Evolutionary conservation across 2,797 vertebrate genomes (phyloP).

Genomic region (Chanos chanos): DNA sequence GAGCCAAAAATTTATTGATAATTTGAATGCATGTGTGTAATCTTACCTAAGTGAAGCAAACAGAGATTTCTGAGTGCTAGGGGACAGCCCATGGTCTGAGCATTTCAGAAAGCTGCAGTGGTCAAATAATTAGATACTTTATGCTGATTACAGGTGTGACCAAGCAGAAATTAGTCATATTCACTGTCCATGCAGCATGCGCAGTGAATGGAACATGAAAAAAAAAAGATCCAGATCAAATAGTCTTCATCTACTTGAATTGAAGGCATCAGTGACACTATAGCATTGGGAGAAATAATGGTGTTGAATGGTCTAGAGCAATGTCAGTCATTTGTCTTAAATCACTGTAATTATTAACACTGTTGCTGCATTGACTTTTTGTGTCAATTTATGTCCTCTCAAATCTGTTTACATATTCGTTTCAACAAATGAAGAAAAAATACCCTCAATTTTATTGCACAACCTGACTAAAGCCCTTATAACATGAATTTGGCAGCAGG

Average conservation of each 20-base stretch:
- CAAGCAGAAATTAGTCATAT: constrained; percentile 9
- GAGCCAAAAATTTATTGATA: constrained; percentile 26
- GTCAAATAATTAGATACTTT: constrained; percentile 22
- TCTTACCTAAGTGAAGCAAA: constrained; percentile 33
- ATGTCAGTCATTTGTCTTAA: constrained; percentile 31
- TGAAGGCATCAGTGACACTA: constrained; percentile 39
- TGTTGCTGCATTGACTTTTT: constrained; percentile 32
- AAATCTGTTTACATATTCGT: constrained; percentile 28
- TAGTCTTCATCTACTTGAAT: constrained; percentile 34
- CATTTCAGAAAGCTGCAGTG: constrained; percentile 13
- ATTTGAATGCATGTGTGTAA: constrained; percentile 47
- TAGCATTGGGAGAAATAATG: constrained; percentile 33
- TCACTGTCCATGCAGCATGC: not conserved
- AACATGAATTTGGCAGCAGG: too few species aligned
- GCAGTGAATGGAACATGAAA: not conserved
- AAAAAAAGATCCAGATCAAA: constrained; percentile 20
- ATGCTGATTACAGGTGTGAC: constrained; percentile 15
- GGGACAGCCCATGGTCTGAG: not conserved
- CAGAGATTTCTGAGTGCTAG: constrained; percentile 31
- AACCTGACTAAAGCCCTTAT: constrained; percentile 23
- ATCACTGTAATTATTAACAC: constrained; percentile 21
- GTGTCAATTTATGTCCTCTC: constrained; percentile 28
- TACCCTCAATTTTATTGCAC: constrained; percentile 22
- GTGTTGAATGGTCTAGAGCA: constrained; percentile 25
- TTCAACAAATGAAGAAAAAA: constrained; percentile 17